Conservation (phyloP, 2,113 vertebrate species). For the Bubalus kerabau region DNA sequence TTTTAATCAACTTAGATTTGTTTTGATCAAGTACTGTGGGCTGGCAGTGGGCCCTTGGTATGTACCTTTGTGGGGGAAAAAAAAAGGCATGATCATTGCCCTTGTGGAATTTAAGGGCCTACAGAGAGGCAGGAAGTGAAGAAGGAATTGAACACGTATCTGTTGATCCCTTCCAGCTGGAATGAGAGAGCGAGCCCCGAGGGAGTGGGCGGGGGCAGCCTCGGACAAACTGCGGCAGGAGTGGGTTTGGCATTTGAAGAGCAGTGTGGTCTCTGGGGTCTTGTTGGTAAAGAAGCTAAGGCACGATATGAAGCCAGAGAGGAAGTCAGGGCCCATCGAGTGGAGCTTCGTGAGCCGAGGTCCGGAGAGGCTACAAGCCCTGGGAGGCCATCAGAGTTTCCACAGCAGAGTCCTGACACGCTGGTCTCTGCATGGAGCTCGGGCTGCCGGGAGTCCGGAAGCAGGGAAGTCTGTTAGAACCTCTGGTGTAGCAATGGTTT, state of each 20-base stretch:
- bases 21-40: background rate
- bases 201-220: background rate
- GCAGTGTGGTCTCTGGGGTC: background rate
- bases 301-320: background rate
- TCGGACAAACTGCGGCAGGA: background rate
- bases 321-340: rapidly evolving
- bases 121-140: background rate
- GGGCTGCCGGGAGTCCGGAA: background rate
- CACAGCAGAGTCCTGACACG: background rate
- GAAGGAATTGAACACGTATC: background rate
- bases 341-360: rapidly evolving
- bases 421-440: background rate
- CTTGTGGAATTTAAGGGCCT: background rate
- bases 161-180: rapidly evolving
- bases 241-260: background rate
- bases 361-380: background rate
- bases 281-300: background rate
- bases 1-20: background rate
- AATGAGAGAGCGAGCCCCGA: background rate
- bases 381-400: background rate
- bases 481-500: background rate
- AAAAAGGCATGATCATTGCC: background rate
- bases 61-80: background rate
- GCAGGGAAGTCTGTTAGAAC: background rate
- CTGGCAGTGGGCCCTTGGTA: background rate